Percentiles rank a stretch among this genome's conserved stretches.
Conservation (phyloP, 2,888 invertebrate genomes). For the Unio delphinus region DNA sequence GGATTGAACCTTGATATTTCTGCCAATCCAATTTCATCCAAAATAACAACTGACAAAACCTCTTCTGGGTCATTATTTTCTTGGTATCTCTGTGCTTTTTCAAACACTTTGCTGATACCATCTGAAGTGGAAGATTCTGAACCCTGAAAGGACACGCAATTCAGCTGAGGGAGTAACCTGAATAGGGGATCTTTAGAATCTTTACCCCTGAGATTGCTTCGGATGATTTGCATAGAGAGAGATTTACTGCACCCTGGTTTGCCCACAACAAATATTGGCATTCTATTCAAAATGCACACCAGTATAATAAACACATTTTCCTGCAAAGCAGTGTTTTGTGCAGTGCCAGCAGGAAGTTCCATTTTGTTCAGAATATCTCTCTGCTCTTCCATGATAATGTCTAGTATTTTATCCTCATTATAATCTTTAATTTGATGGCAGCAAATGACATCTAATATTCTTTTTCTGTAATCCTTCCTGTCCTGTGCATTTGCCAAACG, state of each 20-base stretch:
- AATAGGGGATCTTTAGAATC: conserved; percentile 47
- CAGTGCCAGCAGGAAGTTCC: conserved; percentile 44
- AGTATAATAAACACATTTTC: conserved; percentile 55
- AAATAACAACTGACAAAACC: conserved; percentile 49
- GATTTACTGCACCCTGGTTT: conserved; percentile 58
- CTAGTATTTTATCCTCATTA: conserved; percentile 16
- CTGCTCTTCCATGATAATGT: conserved; percentile 37
- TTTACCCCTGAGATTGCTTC: conserved; percentile 48
- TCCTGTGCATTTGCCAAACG: conserved; percentile 20
- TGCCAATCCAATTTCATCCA: conserved; percentile 60
- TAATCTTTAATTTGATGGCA: background rate
- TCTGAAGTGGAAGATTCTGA: conserved; percentile 57
- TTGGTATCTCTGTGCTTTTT: conserved; percentile 47
- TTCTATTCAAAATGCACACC: conserved; percentile 45
- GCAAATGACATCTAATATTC: conserved; percentile 13
- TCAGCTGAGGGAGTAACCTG: conserved; percentile 38
- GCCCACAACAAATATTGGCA: conserved; percentile 54
- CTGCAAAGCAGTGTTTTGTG: conserved; percentile 43
- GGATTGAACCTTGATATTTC: conserved; percentile 57
- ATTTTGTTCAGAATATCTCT: conserved; percentile 40
- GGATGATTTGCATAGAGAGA: conserved; percentile 47
- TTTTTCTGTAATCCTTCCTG: conserved; percentile 19
- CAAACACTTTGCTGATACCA: conserved; percentile 54
- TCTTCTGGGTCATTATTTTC: conserved; percentile 28
- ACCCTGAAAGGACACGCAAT: conserved; percentile 52